phyloP scores from a whole-genome alignment of 2,797 vertebrate genomes.

The Eidolon dupreanum region DNA sequence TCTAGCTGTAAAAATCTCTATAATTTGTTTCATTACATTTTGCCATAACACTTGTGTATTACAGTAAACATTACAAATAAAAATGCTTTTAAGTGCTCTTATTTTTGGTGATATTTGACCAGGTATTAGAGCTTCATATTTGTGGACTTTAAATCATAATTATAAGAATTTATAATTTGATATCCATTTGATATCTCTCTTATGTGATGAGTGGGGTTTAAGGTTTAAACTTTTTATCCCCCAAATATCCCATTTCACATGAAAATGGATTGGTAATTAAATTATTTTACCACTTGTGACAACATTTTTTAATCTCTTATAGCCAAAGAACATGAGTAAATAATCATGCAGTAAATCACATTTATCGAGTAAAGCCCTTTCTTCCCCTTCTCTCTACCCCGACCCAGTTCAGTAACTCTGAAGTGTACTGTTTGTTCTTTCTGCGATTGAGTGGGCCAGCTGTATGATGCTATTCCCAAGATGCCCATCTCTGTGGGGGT shows the following conservation, averaged over 20 bases:
- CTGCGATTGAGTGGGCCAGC: not conserved
- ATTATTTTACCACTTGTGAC: constrained; percentile 23
- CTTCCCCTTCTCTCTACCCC: not conserved
- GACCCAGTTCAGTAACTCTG: not conserved
- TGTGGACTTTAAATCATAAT: not conserved
- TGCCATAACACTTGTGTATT: not conserved
- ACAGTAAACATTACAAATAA: not conserved
- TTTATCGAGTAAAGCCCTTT: constrained; percentile 17
- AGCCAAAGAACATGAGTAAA: not conserved
- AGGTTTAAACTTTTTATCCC: not conserved
- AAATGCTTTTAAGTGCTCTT: constrained; percentile 3
- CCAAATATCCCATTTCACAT: not conserved
- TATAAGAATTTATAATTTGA: not conserved
- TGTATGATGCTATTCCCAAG: not conserved
- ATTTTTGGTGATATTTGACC: not conserved
- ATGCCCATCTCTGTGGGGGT: not conserved
- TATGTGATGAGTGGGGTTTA: not conserved
- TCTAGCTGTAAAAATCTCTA: not conserved
- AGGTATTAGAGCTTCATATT: not conserved
- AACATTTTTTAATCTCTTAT: not conserved
- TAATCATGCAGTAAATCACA: not conserved
- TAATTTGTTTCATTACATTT: constrained; percentile 20
- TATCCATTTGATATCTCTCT: not conserved
- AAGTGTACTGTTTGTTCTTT: not conserved
- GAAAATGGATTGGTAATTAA: constrained; percentile 5